A percentile compares a stretch with the other conserved stretches of the same genome.
These are phyloP conservation scores for Pammene fasciana DNA, from an alignment of 2,888 invertebrate genomes.

Conservation along the genomic window DNA sequence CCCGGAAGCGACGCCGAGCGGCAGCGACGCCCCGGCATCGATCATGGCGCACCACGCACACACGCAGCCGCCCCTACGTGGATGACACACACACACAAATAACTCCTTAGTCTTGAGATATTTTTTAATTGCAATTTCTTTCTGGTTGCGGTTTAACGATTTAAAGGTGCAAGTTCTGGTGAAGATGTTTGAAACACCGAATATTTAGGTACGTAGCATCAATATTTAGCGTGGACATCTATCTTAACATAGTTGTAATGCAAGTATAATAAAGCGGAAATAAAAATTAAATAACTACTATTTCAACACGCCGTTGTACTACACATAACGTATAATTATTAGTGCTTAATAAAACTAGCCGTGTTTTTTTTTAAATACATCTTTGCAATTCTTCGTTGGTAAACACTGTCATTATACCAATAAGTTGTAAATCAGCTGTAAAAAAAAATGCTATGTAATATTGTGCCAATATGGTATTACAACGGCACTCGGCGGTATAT, in stretches of 20 bases:
- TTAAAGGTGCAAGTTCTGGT: not conserved
- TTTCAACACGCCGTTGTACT: too few species aligned
- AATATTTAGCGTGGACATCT: not conserved
- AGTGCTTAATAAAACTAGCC: too few species aligned
- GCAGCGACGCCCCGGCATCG: slow-evolving; percentile 86
- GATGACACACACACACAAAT: slow-evolving; percentile 44
- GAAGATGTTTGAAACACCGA: not conserved
- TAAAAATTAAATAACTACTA: too few species aligned
- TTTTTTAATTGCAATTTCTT: slow-evolving; percentile 26
- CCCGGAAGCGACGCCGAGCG: slow-evolving; percentile 86
- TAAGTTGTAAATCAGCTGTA: too few species aligned
- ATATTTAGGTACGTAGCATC: not conserved
- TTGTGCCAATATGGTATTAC: too few species aligned
- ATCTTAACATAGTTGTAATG: not conserved
- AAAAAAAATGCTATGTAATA: too few species aligned
- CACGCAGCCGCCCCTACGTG: slow-evolving; percentile 46
- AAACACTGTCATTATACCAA: too few species aligned
- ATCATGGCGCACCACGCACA: slow-evolving; percentile 77
- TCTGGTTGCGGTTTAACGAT: not conserved
- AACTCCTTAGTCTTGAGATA: slow-evolving; percentile 52
- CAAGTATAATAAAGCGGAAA: too few species aligned
- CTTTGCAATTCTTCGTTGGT: too few species aligned
- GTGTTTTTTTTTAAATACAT: too few species aligned
- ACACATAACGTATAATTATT: too few species aligned
- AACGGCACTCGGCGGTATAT: too few species aligned